Conservation (phyloP, 1,140 invertebrate genomes). For the Ooceraea biroi region DNA sequence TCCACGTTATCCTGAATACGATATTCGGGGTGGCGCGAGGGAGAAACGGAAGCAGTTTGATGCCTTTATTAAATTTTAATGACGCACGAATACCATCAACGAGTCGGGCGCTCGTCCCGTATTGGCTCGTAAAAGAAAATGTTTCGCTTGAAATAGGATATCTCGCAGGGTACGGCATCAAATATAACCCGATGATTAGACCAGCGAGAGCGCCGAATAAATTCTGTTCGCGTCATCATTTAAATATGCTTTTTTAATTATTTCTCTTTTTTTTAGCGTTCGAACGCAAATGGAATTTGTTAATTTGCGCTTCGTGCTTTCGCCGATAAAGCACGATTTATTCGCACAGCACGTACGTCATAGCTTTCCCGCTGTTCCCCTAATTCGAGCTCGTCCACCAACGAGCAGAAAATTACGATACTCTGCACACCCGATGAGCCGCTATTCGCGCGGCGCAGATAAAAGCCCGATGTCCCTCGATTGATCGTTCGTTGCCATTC, state of each 20-base stretch:
- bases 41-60: slow-evolving; percentile 15
- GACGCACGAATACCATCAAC: slow-evolving; percentile 32
- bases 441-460: slow-evolving; percentile 34
- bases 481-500: slow-evolving; percentile 40
- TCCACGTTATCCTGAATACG: slow-evolving; percentile 47
- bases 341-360: slow-evolving; percentile 6
- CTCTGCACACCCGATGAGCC: slow-evolving; percentile 35
- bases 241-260: neutral
- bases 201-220: neutral
- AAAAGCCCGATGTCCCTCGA: slow-evolving; percentile 41
- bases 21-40: slow-evolving; percentile 16
- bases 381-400: slow-evolving; percentile 20
- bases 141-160: neutral
- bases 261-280: neutral
- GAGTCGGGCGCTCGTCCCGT: neutral
- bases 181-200: slow-evolving; percentile 15
- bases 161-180: neutral
- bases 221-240: neutral
- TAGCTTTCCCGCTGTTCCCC: slow-evolving; percentile 7
- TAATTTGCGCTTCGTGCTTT: neutral
- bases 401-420: slow-evolving; percentile 45
- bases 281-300: too few species aligned
- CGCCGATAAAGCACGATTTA: neutral
- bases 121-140: slow-evolving; percentile 49
- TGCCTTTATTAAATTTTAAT: slow-evolving; percentile 69